These are phyloP conservation scores for Limnodromus scolopaceus DNA, from an alignment of 2,797 vertebrate genomes.

Conservation along the genomic window DNA sequence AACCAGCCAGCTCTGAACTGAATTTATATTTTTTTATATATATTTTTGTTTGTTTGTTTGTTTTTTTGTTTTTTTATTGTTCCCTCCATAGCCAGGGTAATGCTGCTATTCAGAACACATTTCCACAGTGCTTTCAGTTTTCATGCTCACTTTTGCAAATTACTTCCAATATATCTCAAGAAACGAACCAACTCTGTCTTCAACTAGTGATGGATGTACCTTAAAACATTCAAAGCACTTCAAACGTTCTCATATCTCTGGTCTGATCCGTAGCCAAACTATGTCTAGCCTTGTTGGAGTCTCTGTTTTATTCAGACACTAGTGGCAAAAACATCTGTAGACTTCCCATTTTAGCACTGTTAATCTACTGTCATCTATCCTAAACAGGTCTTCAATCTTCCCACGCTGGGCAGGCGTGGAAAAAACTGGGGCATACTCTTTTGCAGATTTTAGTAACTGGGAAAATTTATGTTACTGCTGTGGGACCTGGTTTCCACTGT, in stretches of 20 bases:
- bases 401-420: not conserved
- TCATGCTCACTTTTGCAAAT: slow-evolving; percentile 8
- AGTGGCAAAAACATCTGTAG: slow-evolving; percentile 15
- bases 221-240: slow-evolving; percentile 17
- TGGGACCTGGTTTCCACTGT: not conserved
- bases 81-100: not conserved
- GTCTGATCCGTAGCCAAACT: slow-evolving; percentile 10
- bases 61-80: not conserved
- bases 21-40: not conserved
- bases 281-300: not conserved
- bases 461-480: not conserved
- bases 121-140: slow-evolving; percentile 6
- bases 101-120: not conserved
- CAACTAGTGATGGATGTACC: not conserved
- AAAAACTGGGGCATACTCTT: not conserved
- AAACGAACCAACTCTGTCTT: not conserved
- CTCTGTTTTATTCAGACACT: not conserved
- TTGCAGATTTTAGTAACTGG: not conserved
- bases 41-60: too few relatives aligned
- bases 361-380: not conserved
- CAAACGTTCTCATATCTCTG: not conserved
- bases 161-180: slow-evolving; percentile 7
- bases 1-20: not conserved
- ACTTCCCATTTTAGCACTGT: not conserved
- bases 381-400: not conserved